Evolutionary conservation across 2,113 vertebrate species (phyloP).

Genomic region (Lasiurus borealis): DNA sequence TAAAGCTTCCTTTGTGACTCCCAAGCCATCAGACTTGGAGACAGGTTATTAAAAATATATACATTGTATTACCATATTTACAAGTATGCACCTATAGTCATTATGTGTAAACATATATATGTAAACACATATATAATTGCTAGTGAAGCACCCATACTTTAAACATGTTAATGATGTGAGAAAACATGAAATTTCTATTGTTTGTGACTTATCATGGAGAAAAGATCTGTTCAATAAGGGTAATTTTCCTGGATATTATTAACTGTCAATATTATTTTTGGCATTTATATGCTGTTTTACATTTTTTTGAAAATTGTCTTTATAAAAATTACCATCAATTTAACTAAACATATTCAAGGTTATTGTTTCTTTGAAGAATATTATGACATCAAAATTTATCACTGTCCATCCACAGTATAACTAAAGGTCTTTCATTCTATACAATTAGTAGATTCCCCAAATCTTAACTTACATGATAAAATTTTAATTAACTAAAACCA

Average conservation of each 20-base stretch:
- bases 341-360: not conserved
- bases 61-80: not conserved
- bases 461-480: not conserved
- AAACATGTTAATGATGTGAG: not conserved
- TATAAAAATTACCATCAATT: not conserved
- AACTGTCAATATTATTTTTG: not conserved
- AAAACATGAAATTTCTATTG: not conserved
- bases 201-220: not conserved
- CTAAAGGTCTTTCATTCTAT: not conserved
- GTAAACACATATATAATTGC: not conserved
- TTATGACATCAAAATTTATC: not conserved
- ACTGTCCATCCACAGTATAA: not conserved
- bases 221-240: not conserved
- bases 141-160: too few relatives aligned
- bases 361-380: conserved; percentile 11
- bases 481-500: conserved; percentile 27
- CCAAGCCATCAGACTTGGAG: not conserved
- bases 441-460: not conserved
- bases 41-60: not conserved
- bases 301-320: conserved; percentile 26
- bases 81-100: not conserved
- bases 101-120: too few relatives aligned
- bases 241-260: not conserved
- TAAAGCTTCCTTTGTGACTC: not conserved
- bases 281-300: not conserved